Base-by-base conservation (phyloP, 2,797 vertebrate species). In the Calcarius lapponicus region DNA sequence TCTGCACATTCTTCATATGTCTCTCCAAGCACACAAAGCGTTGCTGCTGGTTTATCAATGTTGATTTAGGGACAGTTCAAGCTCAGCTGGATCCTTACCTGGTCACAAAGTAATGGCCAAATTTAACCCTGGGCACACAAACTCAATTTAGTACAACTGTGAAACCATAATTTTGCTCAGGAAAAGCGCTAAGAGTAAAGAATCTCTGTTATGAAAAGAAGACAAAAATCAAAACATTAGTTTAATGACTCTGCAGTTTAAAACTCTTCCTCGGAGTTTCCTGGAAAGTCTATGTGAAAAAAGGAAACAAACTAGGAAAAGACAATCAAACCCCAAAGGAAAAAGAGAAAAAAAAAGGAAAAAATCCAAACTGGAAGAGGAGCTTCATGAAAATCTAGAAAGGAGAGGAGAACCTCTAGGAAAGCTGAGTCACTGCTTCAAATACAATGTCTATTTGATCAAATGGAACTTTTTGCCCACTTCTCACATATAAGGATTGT, bases 311-410 rank as follows among this genome's bases (percentile, higher is more conserved):
- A 45, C 3, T 29, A 47, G 17, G 8, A 48, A 34, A 36, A 21
- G 2, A 22, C 0, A 0, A 26, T 11, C 31, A 80, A 74, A 36
- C 1, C 5, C 4, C 9, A 34, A 51, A 45, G 2, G 7, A 28
- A 57, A n/a, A 53, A 16, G 14, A 16, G 7, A 6, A 14, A 21
- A 25, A 12, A 11, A 32, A 29, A 9, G 2, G 21, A 2, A 24
- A 15, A 26, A n/a, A 47, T 2, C 1, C 19, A 67, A 38, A 58
- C 4, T n/a, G 3, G 7, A 69, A 61, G 28, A 54, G 9, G 2
- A 88, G 4, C 7, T 64, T 25, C 31, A 54, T 9, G 13, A 69
- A 69, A 82, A 72, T 42, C 25, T 20, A 6, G 25, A 86, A 71
- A 72, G 21, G 5, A 36, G 18, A 72, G 21, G 5, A 36, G 18